Conservation (phyloP, 2,797 vertebrate species). For the Lacerta viridis region DNA sequence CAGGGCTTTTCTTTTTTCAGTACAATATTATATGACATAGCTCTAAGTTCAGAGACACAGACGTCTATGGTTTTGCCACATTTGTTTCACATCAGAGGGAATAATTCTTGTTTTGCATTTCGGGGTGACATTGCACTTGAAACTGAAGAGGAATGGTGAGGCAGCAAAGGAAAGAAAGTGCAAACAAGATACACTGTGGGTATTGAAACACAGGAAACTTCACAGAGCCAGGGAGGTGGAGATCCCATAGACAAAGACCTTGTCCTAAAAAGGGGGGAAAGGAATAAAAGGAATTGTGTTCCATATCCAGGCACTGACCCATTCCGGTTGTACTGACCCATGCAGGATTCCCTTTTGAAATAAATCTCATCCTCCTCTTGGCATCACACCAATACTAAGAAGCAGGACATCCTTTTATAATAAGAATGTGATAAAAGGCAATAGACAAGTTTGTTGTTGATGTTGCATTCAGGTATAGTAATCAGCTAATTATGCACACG, state of each 20-base stretch:
- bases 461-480: neutral
- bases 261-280: accelerated
- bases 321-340: neutral
- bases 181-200: neutral
- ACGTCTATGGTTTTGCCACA: conserved; percentile 29
- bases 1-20: conserved; percentile 5
- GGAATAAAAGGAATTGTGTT: neutral
- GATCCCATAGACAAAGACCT: neutral
- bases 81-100: neutral
- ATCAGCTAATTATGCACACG: neutral
- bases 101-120: conserved; percentile 14
- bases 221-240: neutral
- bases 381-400: neutral
- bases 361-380: neutral
- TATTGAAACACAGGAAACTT: conserved; percentile 1
- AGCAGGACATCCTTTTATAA: neutral
- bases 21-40: neutral
- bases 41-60: conserved; percentile 15
- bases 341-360: conserved; percentile 7
- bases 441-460: neutral
- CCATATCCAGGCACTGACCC: neutral
- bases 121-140: conserved; percentile 42
- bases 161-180: neutral
- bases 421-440: neutral
- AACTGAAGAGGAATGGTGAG: conserved; percentile 26